Evolutionary conservation across 2,888 invertebrate genomes (phyloP), one percentile per base, ranked within the genome.

Genomic region (Eupithecia centaureata): DNA sequence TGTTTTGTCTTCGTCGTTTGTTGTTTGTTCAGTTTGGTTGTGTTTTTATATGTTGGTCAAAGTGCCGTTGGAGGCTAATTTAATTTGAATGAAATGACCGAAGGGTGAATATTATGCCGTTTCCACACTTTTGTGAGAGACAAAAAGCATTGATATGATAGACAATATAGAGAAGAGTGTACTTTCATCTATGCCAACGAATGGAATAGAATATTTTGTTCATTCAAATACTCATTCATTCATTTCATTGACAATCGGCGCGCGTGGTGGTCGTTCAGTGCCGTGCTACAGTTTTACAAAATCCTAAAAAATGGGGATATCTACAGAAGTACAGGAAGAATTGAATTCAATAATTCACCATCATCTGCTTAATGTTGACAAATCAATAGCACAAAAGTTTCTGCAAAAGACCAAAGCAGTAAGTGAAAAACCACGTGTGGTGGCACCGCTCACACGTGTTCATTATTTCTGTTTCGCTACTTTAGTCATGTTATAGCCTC

Each of bases 351-450:
- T 97, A 65, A 93, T 96, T 68, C 94, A 95, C 74, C 95, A 96
- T 74, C 95, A 94, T 92, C 86, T 97, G 67, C 84, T 90, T 68
- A 94, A 93, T 74, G 93, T 94, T 74, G 95, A 96, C 80, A 95
- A 95, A 83, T 90, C 94, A 7, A 80, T 97, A 33, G 97, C 97
- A 0, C 94, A 94, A 78, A 93, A 95, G 61, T 96, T 95, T 82
- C 94, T 95, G 79, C 94, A 95, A 79, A 96, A 96, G 89, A 94
- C 95, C 1, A 96, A 96, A 84, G 95, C 96, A 90, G 97, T 97
- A 94, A 95, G 96, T 94, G 67, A 71, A 77, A 76, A 74, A 88
- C 89, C 91, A 91, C 91, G 90, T 92, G 89, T 86, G 82, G 77
- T 73, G 74, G 72, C 59, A 68, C 47, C 38, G 57, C 38, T 56